Conservation (phyloP, 2,888 invertebrate genomes). For the Heliconius sara region DNA sequence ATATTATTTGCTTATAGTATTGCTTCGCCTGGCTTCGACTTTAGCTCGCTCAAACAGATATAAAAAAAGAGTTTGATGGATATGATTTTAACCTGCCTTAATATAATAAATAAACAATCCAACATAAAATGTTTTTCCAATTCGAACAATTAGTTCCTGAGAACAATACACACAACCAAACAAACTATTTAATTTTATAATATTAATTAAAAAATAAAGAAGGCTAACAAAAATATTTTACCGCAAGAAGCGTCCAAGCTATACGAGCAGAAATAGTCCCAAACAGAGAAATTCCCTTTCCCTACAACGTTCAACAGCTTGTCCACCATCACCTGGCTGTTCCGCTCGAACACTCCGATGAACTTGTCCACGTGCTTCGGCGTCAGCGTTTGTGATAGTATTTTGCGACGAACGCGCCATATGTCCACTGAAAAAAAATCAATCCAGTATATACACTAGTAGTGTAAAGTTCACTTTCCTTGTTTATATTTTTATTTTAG, state of each 20-base stretch:
- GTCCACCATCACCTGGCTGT: conserved; percentile 53
- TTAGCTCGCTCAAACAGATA: no score
- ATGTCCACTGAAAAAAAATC: conserved; percentile 52
- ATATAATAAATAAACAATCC: no score
- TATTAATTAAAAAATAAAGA: no score
- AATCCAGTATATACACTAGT: no score
- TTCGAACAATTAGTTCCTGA: no score
- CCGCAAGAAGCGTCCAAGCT: conserved; percentile 62
- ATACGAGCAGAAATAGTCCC: conserved; percentile 57
- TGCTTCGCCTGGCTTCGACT: no score
- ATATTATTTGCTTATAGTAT: no score
- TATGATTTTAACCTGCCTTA: no score
- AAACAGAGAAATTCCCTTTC: conserved; percentile 53
- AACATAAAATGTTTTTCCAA: no score
- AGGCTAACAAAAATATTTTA: conserved; percentile 37
- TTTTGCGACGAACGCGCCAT: conserved; percentile 64
- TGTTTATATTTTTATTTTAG: background rate
- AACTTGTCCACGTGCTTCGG: conserved; percentile 56
- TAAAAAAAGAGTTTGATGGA: no score
- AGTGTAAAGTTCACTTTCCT: background rate
- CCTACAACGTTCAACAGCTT: conserved; percentile 49
- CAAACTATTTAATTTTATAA: no score
- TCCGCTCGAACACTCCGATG: conserved; percentile 54
- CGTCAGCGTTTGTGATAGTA: conserved; percentile 58
- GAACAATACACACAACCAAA: no score